A percentile compares a stretch with the other conserved stretches of the same genome.
Conservation (phyloP, 1,140 invertebrate species). For the Nephotettix cincticeps region DNA sequence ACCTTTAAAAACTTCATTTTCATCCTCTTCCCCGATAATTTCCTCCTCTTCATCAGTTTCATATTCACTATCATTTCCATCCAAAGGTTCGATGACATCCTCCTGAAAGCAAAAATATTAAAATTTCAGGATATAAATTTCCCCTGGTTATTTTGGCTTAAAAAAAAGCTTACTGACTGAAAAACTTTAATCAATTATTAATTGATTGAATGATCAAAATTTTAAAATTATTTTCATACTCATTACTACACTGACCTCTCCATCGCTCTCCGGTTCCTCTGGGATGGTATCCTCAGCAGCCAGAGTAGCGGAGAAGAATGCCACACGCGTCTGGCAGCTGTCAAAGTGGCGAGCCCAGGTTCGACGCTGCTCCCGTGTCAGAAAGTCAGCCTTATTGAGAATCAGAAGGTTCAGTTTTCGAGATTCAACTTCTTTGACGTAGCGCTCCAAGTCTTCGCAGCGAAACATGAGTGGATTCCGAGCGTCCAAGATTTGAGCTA, state of each 20-base stretch:
- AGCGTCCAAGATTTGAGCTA: constrained; percentile 96
- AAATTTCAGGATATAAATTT: too few species aligned
- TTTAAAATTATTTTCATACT: neutral
- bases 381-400: constrained; percentile 96
- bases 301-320: constrained; percentile 81
- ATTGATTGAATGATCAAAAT: neutral
- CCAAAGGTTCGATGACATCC: constrained; percentile 43
- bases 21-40: constrained; percentile 33
- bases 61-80: constrained; percentile 34
- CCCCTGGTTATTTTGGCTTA: too few species aligned
- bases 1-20: constrained; percentile 25
- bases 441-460: constrained; percentile 91
- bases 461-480: constrained; percentile 94
- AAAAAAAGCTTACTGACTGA: too few species aligned
- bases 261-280: constrained; percentile 37
- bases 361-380: constrained; percentile 77
- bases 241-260: neutral
- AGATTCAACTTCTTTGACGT: constrained; percentile 82
- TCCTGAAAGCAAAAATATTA: too few species aligned
- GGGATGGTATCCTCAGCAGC: constrained; percentile 50
- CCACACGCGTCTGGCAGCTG: constrained; percentile 60
- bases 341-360: constrained; percentile 89
- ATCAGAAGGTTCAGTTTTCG: constrained; percentile 83
- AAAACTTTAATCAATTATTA: neutral
- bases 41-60: constrained; percentile 39